These are phyloP conservation scores for Pachliopta kotzebuea DNA, from an alignment of 2,888 invertebrate genomes.

Conservation along the genomic window DNA sequence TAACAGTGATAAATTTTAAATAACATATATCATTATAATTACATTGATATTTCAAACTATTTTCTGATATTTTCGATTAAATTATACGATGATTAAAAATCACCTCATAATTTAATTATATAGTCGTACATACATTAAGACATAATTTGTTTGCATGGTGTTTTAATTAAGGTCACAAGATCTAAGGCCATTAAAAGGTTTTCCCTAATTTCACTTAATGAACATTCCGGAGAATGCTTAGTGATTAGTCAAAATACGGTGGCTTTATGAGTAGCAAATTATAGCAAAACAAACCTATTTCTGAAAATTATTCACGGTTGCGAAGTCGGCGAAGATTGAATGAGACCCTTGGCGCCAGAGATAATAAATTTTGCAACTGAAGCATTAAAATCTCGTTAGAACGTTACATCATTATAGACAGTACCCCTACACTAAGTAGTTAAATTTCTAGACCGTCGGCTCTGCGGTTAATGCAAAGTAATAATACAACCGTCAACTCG, in stretches of 20 bases:
- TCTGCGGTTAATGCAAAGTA: conserved; percentile 47
- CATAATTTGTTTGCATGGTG: no score
- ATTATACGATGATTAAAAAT: no score
- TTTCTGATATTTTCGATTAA: no score
- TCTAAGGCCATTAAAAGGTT: no score
- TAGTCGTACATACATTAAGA: no score
- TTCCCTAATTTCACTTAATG: no score
- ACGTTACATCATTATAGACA: conserved; percentile 47
- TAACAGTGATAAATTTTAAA: no score
- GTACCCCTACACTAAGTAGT: conserved; percentile 38
- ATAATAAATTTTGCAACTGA: conserved; percentile 62
- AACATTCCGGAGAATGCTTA: background rate
- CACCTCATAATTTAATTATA: no score
- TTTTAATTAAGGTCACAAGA: no score
- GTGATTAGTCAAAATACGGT: background rate
- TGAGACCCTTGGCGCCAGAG: conserved; percentile 51
- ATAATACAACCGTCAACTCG: conserved; percentile 43
- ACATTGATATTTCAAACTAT: no score
- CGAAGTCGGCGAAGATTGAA: conserved; percentile 42
- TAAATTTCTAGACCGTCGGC: conserved; percentile 38
- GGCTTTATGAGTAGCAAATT: background rate
- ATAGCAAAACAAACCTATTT: background rate
- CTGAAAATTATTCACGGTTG: conserved; percentile 47
- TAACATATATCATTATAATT: no score
- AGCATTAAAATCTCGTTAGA: conserved; percentile 74